Evolutionary conservation across 2,888 invertebrate genomes (phyloP), one percentile per base, ranked within the genome.

Genomic region (Troides helena): DNA sequence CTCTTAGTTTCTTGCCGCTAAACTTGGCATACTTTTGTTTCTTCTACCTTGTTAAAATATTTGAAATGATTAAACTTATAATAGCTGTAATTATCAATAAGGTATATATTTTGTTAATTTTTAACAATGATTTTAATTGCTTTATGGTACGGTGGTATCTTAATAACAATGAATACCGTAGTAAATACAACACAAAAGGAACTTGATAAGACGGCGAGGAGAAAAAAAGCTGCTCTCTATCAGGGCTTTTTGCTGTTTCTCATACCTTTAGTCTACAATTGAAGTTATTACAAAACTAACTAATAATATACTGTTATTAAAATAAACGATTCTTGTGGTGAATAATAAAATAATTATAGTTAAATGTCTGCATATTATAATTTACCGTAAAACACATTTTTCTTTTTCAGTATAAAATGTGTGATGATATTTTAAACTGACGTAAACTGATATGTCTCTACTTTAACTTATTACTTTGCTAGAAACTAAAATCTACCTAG

Each of bases 131-230:
- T 25, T 18, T 30, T 70, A 36, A 64, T 43, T 23, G 21, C 18
- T 71, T 67, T 64, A 67, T 65, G 60, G 39, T 30, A 39, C 67
- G 68, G 64, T 61, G 71, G 70, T 70, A 67, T 25, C 61, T 70
- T 64, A 46, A 62, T 61, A 63, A 63, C 53, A 60, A 62, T 50
- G 50, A 53, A 43, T 66, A 62, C 23, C 50, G 50, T 23, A 21
- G 62, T 62, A 63, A 68, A 63, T 68, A 58, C 43, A 17, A 58
- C 18, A 30, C 23, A 61, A 65, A 65, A 69, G 65, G 43, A 21
- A 57, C 43, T 23, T 61, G 62, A 18, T 57, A 61, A n/a, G 39
- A 18, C 69, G 62, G 58, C 18, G 21, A 46, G 30, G 46, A 25
- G 36, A 69, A 36, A 69, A 69, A 30, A 14, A 10, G 46, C 12